phyloP scores from a whole-genome alignment of 1,140 invertebrate genomes.

The Maniola jurtina region DNA sequence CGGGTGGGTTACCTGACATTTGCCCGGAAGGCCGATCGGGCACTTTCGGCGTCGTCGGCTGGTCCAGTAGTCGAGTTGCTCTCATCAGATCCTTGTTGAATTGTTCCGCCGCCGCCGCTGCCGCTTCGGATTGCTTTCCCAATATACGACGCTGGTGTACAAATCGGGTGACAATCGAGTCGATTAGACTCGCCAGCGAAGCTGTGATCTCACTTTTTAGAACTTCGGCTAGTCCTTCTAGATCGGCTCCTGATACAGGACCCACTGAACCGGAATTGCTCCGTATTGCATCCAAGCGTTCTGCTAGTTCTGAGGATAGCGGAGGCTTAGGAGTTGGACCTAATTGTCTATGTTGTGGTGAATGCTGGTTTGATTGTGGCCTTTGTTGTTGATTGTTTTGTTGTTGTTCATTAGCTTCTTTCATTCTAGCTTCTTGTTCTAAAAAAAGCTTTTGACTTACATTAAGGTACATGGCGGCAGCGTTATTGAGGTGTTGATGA shows the following conservation, averaged over 20 bases:
- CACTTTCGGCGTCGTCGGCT: constrained; percentile 89
- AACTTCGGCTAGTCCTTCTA: constrained; percentile 92
- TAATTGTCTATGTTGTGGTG: constrained; percentile 76
- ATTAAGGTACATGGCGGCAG: constrained; percentile 87
- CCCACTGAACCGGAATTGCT: constrained; percentile 80
- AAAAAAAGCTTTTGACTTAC: constrained; percentile 86
- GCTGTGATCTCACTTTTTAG: constrained; percentile 94
- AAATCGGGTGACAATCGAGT: constrained; percentile 91
- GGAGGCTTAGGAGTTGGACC: constrained; percentile 75
- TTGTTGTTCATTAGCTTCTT: constrained; percentile 82
- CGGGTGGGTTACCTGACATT: constrained; percentile 81
- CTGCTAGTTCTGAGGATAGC: constrained; percentile 80
- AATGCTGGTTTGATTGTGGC: constrained; percentile 79
- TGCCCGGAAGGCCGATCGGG: constrained; percentile 83
- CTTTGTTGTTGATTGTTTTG: constrained; percentile 76
- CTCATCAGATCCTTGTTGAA: constrained; percentile 89
- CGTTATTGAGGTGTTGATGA: constrained; percentile 82
- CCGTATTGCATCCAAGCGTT: constrained; percentile 83
- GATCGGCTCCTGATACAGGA: constrained; percentile 85
- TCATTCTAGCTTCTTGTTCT: constrained; percentile 87
- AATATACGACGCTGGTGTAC: constrained; percentile 88
- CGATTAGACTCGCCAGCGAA: constrained; percentile 91
- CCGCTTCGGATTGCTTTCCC: constrained; percentile 87
- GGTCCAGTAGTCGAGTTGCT: constrained; percentile 89
- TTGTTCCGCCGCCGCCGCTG: constrained; percentile 87